Percentiles rank a stretch among this genome's conserved stretches.
Evolutionary conservation across 2,797 vertebrate species (phyloP).

Genomic region (Sebastes iracundus): DNA sequence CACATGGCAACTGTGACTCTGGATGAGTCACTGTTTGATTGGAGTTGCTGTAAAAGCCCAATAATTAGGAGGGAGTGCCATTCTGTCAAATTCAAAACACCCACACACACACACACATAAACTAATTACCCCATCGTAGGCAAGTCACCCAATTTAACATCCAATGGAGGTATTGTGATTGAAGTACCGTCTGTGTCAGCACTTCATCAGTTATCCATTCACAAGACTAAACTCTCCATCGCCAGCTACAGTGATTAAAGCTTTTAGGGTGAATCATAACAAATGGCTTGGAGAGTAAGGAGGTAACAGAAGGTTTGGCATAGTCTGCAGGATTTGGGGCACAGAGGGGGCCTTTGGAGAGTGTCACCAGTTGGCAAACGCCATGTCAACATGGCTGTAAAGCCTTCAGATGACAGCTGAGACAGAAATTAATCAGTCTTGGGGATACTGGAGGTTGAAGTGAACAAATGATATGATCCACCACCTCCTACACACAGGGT

Average conservation of each 20-base stretch:
- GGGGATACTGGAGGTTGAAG: background rate
- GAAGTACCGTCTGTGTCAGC: slow-evolving; percentile 18
- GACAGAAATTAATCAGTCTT: slow-evolving; percentile 16
- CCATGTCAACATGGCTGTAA: slow-evolving; percentile 9
- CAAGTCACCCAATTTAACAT: slow-evolving; percentile 9
- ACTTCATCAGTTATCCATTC: slow-evolving; percentile 26
- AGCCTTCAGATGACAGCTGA: slow-evolving; percentile 17
- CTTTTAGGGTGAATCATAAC: slow-evolving; percentile 19
- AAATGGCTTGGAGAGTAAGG: slow-evolving; percentile 16
- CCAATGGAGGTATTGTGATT: slow-evolving; percentile 6
- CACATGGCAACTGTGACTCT: slow-evolving; percentile 19
- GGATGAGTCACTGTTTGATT: slow-evolving; percentile 37
- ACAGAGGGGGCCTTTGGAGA: background rate
- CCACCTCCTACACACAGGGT: background rate
- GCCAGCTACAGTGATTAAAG: background rate
- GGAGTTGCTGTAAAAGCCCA: slow-evolving; percentile 20
- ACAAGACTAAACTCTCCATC: slow-evolving; percentile 4
- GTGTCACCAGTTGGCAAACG: slow-evolving; percentile 39
- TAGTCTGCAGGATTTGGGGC: background rate
- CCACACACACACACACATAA: background rate
- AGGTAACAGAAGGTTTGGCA: slow-evolving; percentile 42
- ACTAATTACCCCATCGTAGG: slow-evolving; percentile 18
- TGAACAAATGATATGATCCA: background rate
- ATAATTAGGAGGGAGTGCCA: slow-evolving; percentile 18
- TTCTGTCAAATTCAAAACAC: slow-evolving; percentile 13